Conservation (phyloP, 2,797 vertebrate species). For the Apogon hyalosoma region DNA sequence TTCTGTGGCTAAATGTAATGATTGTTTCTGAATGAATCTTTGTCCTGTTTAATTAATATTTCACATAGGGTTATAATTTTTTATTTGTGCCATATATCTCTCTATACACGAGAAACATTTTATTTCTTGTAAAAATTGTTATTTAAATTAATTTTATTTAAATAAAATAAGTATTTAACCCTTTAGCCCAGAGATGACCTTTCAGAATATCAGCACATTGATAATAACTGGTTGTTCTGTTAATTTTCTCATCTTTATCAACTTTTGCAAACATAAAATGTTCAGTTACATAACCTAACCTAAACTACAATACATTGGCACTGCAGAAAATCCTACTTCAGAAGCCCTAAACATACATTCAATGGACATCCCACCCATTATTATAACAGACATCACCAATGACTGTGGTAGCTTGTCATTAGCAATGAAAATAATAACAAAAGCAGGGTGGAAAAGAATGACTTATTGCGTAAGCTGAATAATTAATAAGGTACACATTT, state of each 20-base stretch:
- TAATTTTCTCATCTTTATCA: not conserved
- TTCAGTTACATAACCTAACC: not conserved
- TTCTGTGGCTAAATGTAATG: too few species aligned
- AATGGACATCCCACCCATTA: not conserved
- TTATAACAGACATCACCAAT: not conserved
- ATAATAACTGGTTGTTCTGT: not conserved
- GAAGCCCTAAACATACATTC: not conserved
- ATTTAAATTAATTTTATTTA: too few species aligned
- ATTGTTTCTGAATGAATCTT: too few species aligned
- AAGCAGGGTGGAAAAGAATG: not conserved
- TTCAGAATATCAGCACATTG: too few species aligned
- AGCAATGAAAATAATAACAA: slow-evolving; percentile 1
- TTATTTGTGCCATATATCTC: too few species aligned
- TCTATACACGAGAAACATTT: too few species aligned
- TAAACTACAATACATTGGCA: not conserved
- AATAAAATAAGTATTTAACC: too few species aligned
- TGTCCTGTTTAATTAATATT: too few species aligned
- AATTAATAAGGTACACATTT: not conserved
- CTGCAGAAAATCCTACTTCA: not conserved
- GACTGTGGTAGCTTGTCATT: not conserved
- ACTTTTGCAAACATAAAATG: not conserved
- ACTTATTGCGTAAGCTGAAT: not conserved
- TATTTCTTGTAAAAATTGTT: too few species aligned
- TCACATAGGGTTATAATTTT: too few species aligned
- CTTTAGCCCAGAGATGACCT: too few species aligned